phyloP scores from a whole-genome alignment of 2,888 invertebrate genomes.

The Malacosoma neustria region DNA sequence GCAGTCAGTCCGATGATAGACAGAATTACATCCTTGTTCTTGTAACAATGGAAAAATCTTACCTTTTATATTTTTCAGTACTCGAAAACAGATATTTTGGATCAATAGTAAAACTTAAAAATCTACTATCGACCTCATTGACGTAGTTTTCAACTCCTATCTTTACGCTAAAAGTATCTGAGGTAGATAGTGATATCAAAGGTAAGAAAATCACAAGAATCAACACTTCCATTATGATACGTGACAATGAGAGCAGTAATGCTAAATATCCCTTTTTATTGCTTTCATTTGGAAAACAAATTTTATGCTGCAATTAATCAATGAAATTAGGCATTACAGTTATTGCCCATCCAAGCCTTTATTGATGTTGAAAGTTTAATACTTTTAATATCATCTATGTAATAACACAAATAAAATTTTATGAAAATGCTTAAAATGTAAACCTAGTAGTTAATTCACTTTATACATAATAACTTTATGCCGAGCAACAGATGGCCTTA shows the following conservation, averaged over 20 bases:
- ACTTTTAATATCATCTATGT: too few species aligned
- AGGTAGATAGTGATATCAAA: conserved; percentile 14
- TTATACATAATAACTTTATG: too few species aligned
- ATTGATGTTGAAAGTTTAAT: too few species aligned
- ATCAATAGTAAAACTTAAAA: conserved; percentile 83
- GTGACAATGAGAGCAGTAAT: conserved; percentile 1
- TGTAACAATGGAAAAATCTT: too few species aligned
- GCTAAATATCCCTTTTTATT: conserved; percentile 20
- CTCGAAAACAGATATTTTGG: conserved; percentile 75
- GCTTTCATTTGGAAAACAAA: conserved; percentile 14
- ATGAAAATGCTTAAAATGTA: too few species aligned
- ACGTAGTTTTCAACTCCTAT: conserved; percentile 77
- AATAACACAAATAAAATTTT: too few species aligned
- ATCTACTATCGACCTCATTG: conserved; percentile 79
- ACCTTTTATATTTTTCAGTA: conserved; percentile 43
- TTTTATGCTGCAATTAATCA: conserved; percentile 17
- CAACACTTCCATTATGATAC: conserved; percentile 3
- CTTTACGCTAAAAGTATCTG: conserved; percentile 69
- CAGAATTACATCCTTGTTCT: too few species aligned
- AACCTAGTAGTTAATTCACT: too few species aligned
- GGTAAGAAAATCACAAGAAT: conserved; percentile 11
- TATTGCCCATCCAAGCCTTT: too few species aligned
- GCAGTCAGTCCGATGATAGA: too few species aligned
- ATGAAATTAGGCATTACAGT: too few species aligned
- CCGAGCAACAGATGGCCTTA: too few species aligned